Base-by-base conservation (phyloP, 1,140 invertebrate genomes). In the Zophobas atratus region DNA sequence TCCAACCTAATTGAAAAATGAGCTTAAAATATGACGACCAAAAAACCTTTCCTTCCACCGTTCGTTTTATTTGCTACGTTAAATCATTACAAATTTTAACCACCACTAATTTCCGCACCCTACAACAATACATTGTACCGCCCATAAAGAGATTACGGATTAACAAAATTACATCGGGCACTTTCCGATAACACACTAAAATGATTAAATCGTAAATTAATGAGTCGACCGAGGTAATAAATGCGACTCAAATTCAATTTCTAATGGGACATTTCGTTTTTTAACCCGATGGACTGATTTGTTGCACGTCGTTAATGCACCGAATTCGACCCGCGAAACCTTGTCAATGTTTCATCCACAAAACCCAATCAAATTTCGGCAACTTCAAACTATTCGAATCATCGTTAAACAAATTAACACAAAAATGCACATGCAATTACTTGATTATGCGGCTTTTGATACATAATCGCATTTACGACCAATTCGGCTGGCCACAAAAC, bases 181-280 rank as follows among this genome's bases (percentile, higher is more conserved):
- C 60, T 67, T 67, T 39, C 60, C 38, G 60, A 67, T 67, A 67
- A 67, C 60, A 57, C 55, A 67, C 60, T 67, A 67, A 67, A 67
- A 63, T 63, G 35, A 63, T 63, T 63, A 63, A 63, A 63, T 33
- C 41, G 34, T 8, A 63, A 63, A 67, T 67, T 67, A 67, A 67
- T 67, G 60, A 67, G n/a, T 67, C 33, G 39, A 67, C 60, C 60
- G 33, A 67, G 39, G 20, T 51, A 67, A 67, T 39, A 67, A 67
- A 67, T 67, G 60, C 34, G 60, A 67, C 60, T 43, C 20, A 38
- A 67, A 67, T 67, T 67, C 33, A 67, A 67, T 67, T 67, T 67
- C 60, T 67, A 41, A 51, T 51, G 20, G 20, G 20, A 20, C 53
- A 55, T 34, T 34, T 32, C 32, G 35, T 55, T 8, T 55, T 55